Evolutionary conservation across 2,888 invertebrate genomes (phyloP), one percentile per base, ranked within the genome.

Genomic region (Oegoconia quadripuncta): DNA sequence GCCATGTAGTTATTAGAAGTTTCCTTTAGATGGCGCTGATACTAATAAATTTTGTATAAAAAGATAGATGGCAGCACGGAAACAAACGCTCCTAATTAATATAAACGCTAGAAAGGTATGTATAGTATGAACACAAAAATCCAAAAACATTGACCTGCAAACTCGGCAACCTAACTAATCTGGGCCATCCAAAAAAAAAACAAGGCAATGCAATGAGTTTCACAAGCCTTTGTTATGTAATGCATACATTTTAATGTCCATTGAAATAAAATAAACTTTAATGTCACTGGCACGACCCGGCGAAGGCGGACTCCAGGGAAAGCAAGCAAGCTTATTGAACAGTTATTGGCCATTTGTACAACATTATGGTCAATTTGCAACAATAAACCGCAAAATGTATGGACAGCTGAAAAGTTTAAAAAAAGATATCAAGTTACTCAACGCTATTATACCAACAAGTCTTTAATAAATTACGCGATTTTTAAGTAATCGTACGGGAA

Each of bases 201-300:
- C 17, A 33, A 36, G 32, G 39, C 36, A 36, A 39, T 42, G 25
- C 18, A 9, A 17, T 16, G 28, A 3, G 35, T 29, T 36, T 26
- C 36, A 28, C 37, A 41, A 41, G 17, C 14, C 35, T 27, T 9
- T 36, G 29, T 39, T 34, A 39, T 34, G 20, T 39, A 43, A 43
- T 15, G 16, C 13, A 11, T 15, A 22, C 23, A 40, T 32, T 30
- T 23, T 39, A 22, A 34, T 18, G 31, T 35, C 14, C 26, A 39
- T 23, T 25, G 22, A 32, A 39, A 28, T 40, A 32, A 40, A 35
- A 29, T 34, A 23, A 34, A 31, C 17, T 14, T 40, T 40, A 40
- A 32, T 40, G 25, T 22, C 13, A 17, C 25, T n/a, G 27, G 20
- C 40, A 40, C 32, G 35, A 31, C 11, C 25, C 26, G 9, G 22